Conservation (phyloP, 2,797 vertebrate genomes). For the Nannoperca obscura region DNA sequence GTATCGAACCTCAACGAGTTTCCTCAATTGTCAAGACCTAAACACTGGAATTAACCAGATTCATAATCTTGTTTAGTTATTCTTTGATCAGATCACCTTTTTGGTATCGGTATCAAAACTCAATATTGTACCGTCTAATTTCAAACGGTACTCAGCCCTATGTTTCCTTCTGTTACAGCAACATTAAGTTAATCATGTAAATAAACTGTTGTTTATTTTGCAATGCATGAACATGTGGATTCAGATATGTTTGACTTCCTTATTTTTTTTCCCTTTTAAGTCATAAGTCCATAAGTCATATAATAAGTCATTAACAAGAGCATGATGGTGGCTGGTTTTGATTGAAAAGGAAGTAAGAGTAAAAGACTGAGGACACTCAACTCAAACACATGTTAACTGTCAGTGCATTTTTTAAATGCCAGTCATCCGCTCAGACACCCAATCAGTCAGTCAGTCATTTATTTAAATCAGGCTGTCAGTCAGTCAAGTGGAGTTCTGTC, state of each 20-base stretch:
- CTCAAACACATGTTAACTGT: conserved; percentile 22
- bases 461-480: conserved; percentile 45
- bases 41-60: background rate
- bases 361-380: conserved; percentile 1
- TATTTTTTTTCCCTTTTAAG: too few relatives aligned
- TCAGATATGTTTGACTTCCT: background rate
- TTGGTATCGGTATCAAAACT: background rate
- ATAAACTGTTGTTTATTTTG: conserved; percentile 10
- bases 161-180: background rate
- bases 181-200: background rate
- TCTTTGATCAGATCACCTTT: background rate
- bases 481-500: conserved; percentile 40
- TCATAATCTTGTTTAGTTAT: background rate
- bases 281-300: too few relatives aligned
- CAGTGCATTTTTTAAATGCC: conserved; percentile 25
- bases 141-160: too few relatives aligned
- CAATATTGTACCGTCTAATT: background rate
- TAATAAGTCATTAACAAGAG: conserved; percentile 40
- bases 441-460: conserved; percentile 16
- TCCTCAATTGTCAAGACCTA: background rate
- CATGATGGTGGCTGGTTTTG: conserved; percentile 22
- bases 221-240: background rate
- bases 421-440: conserved; percentile 13
- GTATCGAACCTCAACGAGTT: background rate
- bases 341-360: conserved; percentile 11